Evolutionary conservation across 2,888 invertebrate species (phyloP), one percentile per base, ranked within the genome.

Genomic region (Alloscopus bannaensis): DNA sequence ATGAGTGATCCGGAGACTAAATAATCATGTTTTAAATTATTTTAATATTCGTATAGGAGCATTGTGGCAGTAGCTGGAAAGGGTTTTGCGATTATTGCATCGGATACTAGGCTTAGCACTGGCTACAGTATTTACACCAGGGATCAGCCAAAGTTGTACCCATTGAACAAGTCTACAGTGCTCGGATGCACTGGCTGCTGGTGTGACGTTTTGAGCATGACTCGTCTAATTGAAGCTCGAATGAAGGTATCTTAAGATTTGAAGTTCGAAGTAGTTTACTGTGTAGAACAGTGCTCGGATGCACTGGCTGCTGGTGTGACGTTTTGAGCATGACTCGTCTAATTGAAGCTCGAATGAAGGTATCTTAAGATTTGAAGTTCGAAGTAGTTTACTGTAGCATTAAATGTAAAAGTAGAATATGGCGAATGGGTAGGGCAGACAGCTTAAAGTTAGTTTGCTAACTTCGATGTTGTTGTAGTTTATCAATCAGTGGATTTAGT

Each of bases 231-330:
- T 31, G 91, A 92, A 84, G 95, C 96, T 70, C 92, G 96, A 76
- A 93, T 98, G 92, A 96, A 96, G 90, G 92, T 92, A 87, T 77
- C 36, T 64, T 20, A 6, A 42, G 2, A 45, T 13, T 8, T 47
- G 42, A 4, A 60, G 13, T 24, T 55, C 3, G 20, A 36, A 52
- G 4, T 24, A 45, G n/a, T 6, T 4, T 13, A 57, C 11, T 24
- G 28, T 16, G 45, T 62, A 24, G 24, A 42, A 45, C 11, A 2
- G 24, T n/a, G n/a, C n/a, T n/a, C n/a, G 98, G 96, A 0, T 95
- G 96, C 72, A 93, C 96, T 24, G 99, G 99, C 22, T 99, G 99
- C 89, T 98, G 99, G 95, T 98, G 98, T 87, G 99, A 99, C 89
- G 95, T 96, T 3, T 90, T 98, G 20, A 96, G 98, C 0, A 90